Conservation (phyloP, 37 sponge, comb jelly and placozoan species). For the Ianthella basta region DNA sequence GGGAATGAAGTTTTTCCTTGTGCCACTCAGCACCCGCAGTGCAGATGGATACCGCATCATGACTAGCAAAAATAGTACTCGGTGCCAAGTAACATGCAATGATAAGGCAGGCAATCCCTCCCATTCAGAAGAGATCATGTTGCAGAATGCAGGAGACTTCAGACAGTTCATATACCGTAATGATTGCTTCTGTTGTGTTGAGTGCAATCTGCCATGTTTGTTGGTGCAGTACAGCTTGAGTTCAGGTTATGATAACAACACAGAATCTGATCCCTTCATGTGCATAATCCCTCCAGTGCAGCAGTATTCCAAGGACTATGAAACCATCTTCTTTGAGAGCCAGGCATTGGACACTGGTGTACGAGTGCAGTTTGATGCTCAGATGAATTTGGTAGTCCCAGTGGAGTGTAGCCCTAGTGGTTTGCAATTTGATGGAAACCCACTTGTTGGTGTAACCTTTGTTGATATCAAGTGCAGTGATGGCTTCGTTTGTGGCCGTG, state of each 20-base stretch:
- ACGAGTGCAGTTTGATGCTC: neutral
- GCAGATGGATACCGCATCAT: neutral
- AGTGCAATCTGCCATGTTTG: neutral
- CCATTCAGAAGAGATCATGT: neutral
- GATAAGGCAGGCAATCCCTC: neutral
- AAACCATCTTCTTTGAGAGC: neutral
- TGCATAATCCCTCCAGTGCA: neutral
- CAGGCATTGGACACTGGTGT: neutral
- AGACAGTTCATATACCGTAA: neutral
- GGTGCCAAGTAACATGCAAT: neutral
- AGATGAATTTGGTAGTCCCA: neutral
- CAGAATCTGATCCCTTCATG: constrained; percentile 3
- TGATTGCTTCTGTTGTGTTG: neutral
- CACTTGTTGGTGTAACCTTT: neutral
- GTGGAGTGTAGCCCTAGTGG: neutral
- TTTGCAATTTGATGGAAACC: constrained; percentile 4
- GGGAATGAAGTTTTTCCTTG: constrained; percentile 5
- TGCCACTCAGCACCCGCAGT: neutral
- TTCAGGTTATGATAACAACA: neutral
- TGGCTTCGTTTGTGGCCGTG: constrained; percentile 25
- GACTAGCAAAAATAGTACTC: constrained; percentile 5
- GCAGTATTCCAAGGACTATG: constrained; percentile 10
- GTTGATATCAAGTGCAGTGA: constrained; percentile 13
- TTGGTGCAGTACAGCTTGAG: neutral
- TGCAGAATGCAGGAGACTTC: neutral